Evolutionary conservation across 1,140 invertebrate genomes (phyloP).

Genomic region (Brachionus rotundiformis): DNA sequence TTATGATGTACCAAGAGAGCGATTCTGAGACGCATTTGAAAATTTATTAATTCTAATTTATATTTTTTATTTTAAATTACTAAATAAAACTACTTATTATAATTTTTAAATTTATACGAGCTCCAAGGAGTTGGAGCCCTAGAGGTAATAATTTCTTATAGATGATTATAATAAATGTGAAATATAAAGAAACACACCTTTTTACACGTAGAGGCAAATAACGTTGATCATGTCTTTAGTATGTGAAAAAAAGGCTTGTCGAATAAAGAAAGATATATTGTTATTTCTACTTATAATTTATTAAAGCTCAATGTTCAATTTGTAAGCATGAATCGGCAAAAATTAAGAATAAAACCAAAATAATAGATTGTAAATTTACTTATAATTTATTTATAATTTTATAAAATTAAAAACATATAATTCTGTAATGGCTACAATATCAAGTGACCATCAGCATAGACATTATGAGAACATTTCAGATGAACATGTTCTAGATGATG

Average conservation of each 20-base stretch:
- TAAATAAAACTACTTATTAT: not conserved
- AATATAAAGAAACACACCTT: not conserved
- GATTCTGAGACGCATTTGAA: not conserved
- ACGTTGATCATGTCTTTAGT: not conserved
- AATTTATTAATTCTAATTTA: not conserved
- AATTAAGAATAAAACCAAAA: not conserved
- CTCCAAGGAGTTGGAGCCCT: not conserved
- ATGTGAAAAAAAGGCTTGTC: not conserved
- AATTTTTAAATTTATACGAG: not conserved
- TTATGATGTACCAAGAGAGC: not conserved
- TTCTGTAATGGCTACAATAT: not conserved
- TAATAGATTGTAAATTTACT: too few species aligned
- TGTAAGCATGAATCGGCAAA: not conserved
- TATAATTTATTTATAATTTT: not conserved
- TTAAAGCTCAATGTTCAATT: not conserved
- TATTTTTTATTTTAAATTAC: not conserved
- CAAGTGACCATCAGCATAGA: constrained; percentile 12
- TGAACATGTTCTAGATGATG: not conserved
- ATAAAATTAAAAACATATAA: not conserved
- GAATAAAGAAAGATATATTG: not conserved
- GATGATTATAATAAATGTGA: too few species aligned
- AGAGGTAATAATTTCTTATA: not conserved
- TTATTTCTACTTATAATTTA: not conserved
- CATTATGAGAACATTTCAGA: not conserved
- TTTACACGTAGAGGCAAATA: not conserved